These are phyloP conservation scores for Lithosia quadra DNA, from an alignment of 2,888 invertebrate genomes.

Conservation along the genomic window DNA sequence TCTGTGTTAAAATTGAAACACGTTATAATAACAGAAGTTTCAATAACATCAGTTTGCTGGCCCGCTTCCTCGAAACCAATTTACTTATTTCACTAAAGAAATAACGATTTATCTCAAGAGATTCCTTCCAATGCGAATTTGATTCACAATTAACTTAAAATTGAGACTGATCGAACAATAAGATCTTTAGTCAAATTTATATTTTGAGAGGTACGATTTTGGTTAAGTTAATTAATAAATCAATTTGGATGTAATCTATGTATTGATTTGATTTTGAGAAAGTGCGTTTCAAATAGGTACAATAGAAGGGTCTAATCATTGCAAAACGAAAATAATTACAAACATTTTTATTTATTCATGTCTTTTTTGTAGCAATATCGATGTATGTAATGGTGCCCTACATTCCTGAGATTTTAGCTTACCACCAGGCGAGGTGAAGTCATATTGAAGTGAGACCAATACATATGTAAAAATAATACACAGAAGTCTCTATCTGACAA, in stretches of 20 bases:
- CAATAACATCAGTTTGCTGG: constrained; percentile 17
- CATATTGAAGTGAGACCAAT: too few species aligned
- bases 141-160: constrained; percentile 68
- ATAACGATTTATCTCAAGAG: constrained; percentile 66
- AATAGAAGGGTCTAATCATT: background rate
- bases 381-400: too few species aligned
- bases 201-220: constrained; percentile 35
- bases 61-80: constrained; percentile 53
- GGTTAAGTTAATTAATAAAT: constrained; percentile 27
- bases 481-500: too few species aligned
- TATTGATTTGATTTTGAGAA: background rate
- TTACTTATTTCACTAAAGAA: constrained; percentile 60
- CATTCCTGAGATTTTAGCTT: too few species aligned
- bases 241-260: background rate
- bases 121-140: constrained; percentile 61
- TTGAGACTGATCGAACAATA: constrained; percentile 58
- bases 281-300: background rate
- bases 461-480: too few species aligned
- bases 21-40: constrained; percentile 9
- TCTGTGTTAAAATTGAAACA: constrained; percentile 7
- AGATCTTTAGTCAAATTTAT: constrained; percentile 55
- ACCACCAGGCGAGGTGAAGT: too few species aligned
- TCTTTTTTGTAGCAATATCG: too few species aligned
- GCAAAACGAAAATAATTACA: too few species aligned
- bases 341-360: too few species aligned